These are phyloP conservation scores for Pygmarrhopalites habei DNA, from an alignment of 1,140 invertebrate genomes.

Conservation along the genomic window DNA sequence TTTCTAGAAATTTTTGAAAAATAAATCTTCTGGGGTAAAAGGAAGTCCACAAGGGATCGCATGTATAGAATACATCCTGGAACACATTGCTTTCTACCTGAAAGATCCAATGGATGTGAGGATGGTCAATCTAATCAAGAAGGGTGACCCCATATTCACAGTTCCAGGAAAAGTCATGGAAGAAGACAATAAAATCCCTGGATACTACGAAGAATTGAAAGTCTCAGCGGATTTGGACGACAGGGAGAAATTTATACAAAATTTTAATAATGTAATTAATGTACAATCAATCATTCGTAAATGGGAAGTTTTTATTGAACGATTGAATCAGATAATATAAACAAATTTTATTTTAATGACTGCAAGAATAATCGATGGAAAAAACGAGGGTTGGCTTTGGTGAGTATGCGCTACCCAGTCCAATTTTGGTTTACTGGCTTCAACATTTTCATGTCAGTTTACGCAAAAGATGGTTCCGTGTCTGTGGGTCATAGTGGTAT, in stretches of 20 bases:
- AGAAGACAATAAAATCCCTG: constrained; percentile 40
- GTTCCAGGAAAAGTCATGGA: constrained; percentile 51
- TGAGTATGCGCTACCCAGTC: constrained; percentile 59
- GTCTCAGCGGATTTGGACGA: constrained; percentile 15
- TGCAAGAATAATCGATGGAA: constrained; percentile 62
- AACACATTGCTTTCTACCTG: constrained; percentile 63
- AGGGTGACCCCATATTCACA: constrained; percentile 14
- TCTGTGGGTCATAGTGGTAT: constrained; percentile 66
- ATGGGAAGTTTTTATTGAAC: too few species aligned
- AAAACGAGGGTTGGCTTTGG: constrained; percentile 61
- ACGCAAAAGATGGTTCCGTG: constrained; percentile 56
- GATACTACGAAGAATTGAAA: constrained; percentile 25
- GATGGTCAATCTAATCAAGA: constrained; percentile 19
- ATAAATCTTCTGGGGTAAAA: constrained; percentile 49
- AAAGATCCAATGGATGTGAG: constrained; percentile 62
- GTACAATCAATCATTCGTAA: too few species aligned
- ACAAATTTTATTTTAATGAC: constrained; percentile 1
- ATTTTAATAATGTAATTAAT: constrained; percentile 39
- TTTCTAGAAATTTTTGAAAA: too few species aligned
- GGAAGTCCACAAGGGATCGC: constrained; percentile 57
- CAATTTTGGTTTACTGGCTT: constrained; percentile 44
- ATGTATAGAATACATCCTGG: constrained; percentile 69
- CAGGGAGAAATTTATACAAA: constrained; percentile 10
- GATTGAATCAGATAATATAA: not conserved
- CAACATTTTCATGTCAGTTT: constrained; percentile 51